Conservation (phyloP, 2,888 invertebrate species). For the Noctua janthe region DNA sequence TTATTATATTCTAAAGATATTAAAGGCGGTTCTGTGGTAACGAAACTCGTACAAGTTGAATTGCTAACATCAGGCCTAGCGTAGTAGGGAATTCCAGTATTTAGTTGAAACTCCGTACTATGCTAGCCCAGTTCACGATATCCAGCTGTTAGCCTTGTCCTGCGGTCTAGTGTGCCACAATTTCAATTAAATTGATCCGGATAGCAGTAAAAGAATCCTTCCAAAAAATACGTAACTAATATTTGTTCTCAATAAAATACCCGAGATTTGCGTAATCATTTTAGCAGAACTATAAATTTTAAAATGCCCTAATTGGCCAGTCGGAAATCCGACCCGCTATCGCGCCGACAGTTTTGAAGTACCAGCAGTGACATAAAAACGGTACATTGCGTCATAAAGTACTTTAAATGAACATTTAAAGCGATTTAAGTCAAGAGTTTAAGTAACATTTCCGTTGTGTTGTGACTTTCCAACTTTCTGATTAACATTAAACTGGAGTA, state of each 20-base stretch:
- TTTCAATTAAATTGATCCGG: neutral
- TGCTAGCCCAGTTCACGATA: neutral
- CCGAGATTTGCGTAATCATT: conserved; percentile 41
- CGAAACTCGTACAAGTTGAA: neutral
- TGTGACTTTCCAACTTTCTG: conserved; percentile 59
- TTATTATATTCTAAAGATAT: neutral
- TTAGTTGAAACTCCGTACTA: neutral
- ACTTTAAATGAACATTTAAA: conserved; percentile 42
- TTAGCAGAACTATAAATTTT: conserved; percentile 44
- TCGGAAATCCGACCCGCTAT: conserved; percentile 56
- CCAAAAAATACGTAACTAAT: neutral
- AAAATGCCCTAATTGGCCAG: conserved; percentile 43
- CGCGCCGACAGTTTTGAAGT: conserved; percentile 21
- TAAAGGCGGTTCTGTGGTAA: neutral
- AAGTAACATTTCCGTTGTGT: conserved; percentile 53
- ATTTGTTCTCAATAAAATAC: conserved; percentile 10
- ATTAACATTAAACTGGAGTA: conserved; percentile 52
- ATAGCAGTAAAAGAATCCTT: neutral
- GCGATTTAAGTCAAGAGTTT: conserved; percentile 43
- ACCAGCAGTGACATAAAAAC: conserved; percentile 48
- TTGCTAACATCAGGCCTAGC: neutral
- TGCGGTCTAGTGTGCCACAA: neutral
- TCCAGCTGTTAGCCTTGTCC: neutral
- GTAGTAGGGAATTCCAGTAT: neutral
- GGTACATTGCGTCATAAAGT: conserved; percentile 52